Conservation (phyloP, 2,113 vertebrate genomes). For the Ailurus styani region DNA sequence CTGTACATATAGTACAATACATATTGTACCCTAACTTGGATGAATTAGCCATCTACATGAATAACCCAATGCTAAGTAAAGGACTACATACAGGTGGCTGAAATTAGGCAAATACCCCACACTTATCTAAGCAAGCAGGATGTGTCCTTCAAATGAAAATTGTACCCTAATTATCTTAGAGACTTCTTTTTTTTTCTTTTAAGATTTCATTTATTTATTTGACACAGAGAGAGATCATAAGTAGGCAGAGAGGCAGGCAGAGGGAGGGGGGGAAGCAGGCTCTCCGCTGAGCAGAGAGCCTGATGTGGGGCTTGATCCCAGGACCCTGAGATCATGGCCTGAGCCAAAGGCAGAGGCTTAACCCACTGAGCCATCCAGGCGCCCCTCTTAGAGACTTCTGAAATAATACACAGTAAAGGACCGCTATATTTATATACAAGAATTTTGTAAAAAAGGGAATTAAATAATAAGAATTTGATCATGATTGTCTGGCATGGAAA, state of each 20-base stretch:
- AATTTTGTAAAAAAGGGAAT: background rate
- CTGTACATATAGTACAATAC: no score
- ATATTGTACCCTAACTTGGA: background rate
- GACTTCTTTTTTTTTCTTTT: no score
- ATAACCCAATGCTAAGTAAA: background rate
- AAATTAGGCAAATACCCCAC: background rate
- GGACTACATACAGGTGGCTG: background rate
- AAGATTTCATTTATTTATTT: no score
- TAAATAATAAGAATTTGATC: conserved; percentile 13
- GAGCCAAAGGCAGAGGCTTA: no score
- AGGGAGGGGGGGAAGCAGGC: no score
- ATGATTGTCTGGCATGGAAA: background rate
- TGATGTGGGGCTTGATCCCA: no score
- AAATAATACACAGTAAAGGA: background rate
- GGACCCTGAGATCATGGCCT: no score
- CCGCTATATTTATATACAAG: background rate
- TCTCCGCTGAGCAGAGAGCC: no score
- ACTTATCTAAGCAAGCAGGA: background rate
- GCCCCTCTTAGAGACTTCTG: background rate
- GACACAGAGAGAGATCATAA: no score
- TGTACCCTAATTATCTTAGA: background rate
- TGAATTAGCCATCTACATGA: background rate
- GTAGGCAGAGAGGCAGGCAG: no score
- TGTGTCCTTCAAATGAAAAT: background rate
- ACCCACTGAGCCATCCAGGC: no score